Conservation (phyloP, 2,888 invertebrate genomes). For the Byasa hedistus region DNA sequence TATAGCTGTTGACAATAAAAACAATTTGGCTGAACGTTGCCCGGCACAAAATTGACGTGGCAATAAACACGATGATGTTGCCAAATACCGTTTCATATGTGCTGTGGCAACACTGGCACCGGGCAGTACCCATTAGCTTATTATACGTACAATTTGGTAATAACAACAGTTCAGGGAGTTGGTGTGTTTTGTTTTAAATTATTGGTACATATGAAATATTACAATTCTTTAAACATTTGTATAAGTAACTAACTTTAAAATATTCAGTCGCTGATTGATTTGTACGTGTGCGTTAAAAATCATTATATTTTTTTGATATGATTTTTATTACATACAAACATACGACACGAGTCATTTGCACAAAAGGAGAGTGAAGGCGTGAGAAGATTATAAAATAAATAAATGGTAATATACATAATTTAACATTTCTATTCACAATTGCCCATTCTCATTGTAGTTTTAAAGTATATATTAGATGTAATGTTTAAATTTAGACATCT, state of each 20-base stretch:
- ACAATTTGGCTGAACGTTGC: constrained; percentile 49
- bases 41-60: constrained; percentile 53
- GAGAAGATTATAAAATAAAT: too few relatives aligned
- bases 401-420: too few relatives aligned
- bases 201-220: background rate
- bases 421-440: too few relatives aligned
- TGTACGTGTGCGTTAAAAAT: background rate
- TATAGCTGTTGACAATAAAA: constrained; percentile 43
- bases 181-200: constrained; percentile 3
- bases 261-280: background rate
- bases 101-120: constrained; percentile 11
- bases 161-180: constrained; percentile 1
- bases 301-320: background rate
- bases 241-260: background rate
- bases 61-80: constrained; percentile 50
- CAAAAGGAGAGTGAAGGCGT: too few relatives aligned
- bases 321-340: background rate
- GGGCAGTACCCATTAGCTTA: constrained; percentile 19
- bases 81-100: constrained; percentile 46
- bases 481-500: too few relatives aligned
- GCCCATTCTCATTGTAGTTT: too few relatives aligned
- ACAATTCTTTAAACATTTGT: background rate
- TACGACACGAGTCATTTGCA: too few relatives aligned
- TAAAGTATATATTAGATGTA: too few relatives aligned
- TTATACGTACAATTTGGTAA: constrained; percentile 20